Percentiles rank a stretch among this genome's conserved stretches.
These are phyloP conservation scores for Streptopelia turtur DNA, from an alignment of 2,797 vertebrate species.

Conservation along the genomic window DNA sequence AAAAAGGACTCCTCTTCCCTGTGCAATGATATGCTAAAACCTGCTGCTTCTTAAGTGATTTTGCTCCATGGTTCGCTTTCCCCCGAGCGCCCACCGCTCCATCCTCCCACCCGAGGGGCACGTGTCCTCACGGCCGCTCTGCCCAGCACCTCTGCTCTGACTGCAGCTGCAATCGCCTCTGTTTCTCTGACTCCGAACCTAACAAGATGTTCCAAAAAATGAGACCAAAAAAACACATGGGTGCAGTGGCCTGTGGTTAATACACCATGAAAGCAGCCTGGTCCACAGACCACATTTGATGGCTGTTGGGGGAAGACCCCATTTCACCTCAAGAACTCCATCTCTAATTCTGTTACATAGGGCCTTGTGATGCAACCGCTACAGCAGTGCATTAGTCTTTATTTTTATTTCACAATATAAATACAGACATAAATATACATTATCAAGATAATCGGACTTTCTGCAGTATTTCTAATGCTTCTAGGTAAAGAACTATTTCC, in stretches of 20 bases:
- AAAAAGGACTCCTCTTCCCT: neutral
- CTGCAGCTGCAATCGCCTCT: fast-evolving
- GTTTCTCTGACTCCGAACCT: neutral
- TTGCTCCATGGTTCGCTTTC: neutral
- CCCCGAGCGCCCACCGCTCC: neutral
- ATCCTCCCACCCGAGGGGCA: fast-evolving
- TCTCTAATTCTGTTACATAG: neutral
- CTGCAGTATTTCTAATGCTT: neutral
- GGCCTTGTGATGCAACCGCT: neutral
- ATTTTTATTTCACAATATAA: neutral
- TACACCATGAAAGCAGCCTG: neutral
- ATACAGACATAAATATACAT: neutral
- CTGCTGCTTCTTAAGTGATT: neutral
- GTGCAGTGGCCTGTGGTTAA: neutral
- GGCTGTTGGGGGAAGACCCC: neutral
- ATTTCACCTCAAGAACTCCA: neutral
- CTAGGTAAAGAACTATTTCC: neutral
- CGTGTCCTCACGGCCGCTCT: fast-evolving
- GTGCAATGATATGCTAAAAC: neutral
- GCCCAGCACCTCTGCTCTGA: neutral
- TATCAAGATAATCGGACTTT: slow-evolving; percentile 1
- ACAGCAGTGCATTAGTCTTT: neutral
- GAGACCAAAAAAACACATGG: neutral
- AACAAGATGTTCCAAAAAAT: neutral
- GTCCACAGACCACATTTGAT: neutral